Conservation (phyloP, 2,797 vertebrate species). For the Acestrorhynchus altus region DNA sequence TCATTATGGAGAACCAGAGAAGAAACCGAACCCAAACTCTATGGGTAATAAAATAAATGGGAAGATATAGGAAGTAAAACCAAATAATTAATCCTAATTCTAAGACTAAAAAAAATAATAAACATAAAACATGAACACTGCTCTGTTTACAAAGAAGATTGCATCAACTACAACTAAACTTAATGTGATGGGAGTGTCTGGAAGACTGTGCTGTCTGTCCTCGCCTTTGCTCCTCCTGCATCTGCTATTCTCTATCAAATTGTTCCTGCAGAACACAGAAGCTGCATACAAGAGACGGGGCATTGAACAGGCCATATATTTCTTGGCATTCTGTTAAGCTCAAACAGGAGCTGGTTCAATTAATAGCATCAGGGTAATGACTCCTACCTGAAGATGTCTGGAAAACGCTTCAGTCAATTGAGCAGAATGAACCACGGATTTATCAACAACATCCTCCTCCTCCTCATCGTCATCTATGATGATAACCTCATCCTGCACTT, state of each 20-base stretch:
- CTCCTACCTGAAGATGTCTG: constrained; percentile 68
- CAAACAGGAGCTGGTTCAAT: neutral
- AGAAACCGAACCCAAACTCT: constrained; percentile 59
- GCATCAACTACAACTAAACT: constrained; percentile 44
- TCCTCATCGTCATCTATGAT: constrained; percentile 72
- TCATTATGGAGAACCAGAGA: constrained; percentile 55
- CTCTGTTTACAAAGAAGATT: neutral
- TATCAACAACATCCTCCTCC: constrained; percentile 61
- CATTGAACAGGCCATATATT: neutral
- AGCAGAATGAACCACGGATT: constrained; percentile 60
- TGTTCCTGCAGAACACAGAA: constrained; percentile 66
- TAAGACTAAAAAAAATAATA: too few species aligned
- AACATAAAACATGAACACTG: too few species aligned
- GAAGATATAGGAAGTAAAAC: neutral
- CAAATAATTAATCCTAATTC: too few species aligned
- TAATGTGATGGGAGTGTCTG: constrained; percentile 47
- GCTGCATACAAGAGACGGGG: neutral
- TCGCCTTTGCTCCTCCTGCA: constrained; percentile 45
- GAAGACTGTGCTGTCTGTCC: constrained; percentile 34
- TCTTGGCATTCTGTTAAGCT: too few species aligned
- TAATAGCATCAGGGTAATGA: neutral
- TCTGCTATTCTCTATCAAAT: constrained; percentile 76
- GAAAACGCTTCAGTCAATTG: constrained; percentile 81
- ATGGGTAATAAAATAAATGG: constrained; percentile 54
- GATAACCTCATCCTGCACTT: constrained; percentile 64